phyloP scores from a whole-genome alignment of 2,797 vertebrate genomes.

The Notamacropus eugenii region DNA sequence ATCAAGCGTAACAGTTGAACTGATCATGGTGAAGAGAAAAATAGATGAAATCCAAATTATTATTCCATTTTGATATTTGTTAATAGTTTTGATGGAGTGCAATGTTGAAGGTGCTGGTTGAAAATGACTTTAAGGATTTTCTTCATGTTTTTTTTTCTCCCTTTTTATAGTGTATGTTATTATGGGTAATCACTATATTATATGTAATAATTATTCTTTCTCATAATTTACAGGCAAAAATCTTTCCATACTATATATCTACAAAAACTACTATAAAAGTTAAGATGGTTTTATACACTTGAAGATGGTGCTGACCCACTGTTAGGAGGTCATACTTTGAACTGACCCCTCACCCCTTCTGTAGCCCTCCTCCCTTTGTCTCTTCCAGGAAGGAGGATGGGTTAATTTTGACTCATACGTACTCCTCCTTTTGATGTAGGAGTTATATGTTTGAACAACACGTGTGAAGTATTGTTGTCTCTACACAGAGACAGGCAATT shows the following conservation, averaged over 20 bases:
- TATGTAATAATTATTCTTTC: neutral
- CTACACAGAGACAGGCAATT: neutral
- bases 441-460: neutral
- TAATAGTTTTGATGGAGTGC: neutral
- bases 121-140: neutral
- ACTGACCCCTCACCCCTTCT: neutral
- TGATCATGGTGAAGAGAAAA: neutral
- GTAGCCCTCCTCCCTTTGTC: neutral
- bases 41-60: neutral
- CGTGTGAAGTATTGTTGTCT: neutral
- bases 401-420: neutral
- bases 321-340: neutral
- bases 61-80: neutral
- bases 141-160: neutral
- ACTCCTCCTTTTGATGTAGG: neutral
- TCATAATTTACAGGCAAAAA: neutral
- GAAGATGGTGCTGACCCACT: neutral
- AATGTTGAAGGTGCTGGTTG: neutral
- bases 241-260: neutral
- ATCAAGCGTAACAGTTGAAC: neutral
- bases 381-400: neutral
- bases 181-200: neutral
- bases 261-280: neutral
- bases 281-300: neutral
- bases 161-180: neutral